Evolutionary conservation across 2,888 invertebrate species (phyloP).

Genomic region (Luffia ferchaultella): DNA sequence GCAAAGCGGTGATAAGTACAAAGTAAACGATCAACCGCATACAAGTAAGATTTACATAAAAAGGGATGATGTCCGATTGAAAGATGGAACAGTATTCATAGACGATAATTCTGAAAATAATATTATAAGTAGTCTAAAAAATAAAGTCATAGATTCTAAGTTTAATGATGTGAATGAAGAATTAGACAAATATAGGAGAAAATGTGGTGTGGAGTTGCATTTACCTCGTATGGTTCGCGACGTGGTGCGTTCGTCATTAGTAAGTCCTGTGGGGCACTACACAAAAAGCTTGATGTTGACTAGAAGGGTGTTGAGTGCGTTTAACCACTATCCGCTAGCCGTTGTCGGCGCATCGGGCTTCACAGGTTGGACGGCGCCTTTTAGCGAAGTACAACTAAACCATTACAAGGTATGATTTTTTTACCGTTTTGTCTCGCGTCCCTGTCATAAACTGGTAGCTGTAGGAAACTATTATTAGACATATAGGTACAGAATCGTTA

Average conservation of each 20-base stretch:
- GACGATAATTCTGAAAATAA: constrained; percentile 18
- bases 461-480: no score
- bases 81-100: constrained; percentile 38
- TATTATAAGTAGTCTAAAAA: constrained; percentile 24
- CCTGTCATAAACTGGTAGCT: no score
- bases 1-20: constrained; percentile 33
- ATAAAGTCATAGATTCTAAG: constrained; percentile 33
- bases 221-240: constrained; percentile 54
- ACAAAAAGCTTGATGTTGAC: constrained; percentile 78
- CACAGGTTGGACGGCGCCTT: constrained; percentile 65
- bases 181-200: constrained; percentile 25
- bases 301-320: constrained; percentile 71
- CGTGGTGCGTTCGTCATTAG: constrained; percentile 59
- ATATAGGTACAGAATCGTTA: no score
- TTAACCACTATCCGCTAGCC: constrained; percentile 78
- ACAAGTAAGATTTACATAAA: constrained; percentile 40
- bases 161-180: constrained; percentile 20
- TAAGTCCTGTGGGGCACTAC: constrained; percentile 71
- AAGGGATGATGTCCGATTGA: constrained; percentile 49
- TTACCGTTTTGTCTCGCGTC: background rate
- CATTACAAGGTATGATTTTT: constrained; percentile 66
- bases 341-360: constrained; percentile 63
- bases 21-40: constrained; percentile 20
- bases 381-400: constrained; percentile 69
- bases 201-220: constrained; percentile 32